Evolutionary conservation across 2,797 vertebrate species (phyloP).

Genomic region (Bufotes viridis): DNA sequence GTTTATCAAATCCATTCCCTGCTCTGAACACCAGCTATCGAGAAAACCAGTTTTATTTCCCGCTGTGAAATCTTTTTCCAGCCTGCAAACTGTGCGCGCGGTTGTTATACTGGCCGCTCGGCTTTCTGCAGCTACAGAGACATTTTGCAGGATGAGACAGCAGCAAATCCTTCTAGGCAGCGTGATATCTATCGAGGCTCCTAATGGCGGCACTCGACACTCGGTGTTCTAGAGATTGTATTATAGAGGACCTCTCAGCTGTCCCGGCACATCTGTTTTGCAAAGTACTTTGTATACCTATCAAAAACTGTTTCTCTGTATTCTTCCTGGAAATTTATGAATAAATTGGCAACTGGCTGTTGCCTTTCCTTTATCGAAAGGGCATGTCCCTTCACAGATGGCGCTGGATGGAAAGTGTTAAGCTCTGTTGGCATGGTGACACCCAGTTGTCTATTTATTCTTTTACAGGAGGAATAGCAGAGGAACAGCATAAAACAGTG

Average conservation of each 20-base stretch:
- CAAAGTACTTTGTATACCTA: too few relatives aligned
- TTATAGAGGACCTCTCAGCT: background rate
- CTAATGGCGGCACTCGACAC: background rate
- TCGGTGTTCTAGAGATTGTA: background rate
- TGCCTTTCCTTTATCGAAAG: too few relatives aligned
- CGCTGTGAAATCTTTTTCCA: constrained; percentile 28
- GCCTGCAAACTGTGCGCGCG: background rate
- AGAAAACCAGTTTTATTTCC: constrained; percentile 33
- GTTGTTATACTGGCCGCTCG: background rate
- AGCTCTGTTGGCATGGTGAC: too few relatives aligned
- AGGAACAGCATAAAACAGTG: too few relatives aligned
- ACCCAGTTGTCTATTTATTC: too few relatives aligned
- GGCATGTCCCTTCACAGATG: too few relatives aligned
- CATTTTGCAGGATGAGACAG: background rate
- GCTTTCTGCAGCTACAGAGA: constrained; percentile 1
- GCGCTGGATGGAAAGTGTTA: too few relatives aligned
- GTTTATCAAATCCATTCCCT: constrained; percentile 50
- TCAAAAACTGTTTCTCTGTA: too few relatives aligned
- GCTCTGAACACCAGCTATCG: constrained; percentile 23
- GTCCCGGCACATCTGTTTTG: too few relatives aligned
- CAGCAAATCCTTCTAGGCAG: background rate
- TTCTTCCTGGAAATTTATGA: too few relatives aligned
- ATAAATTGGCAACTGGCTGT: too few relatives aligned
- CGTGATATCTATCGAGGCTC: background rate
- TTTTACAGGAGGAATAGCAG: too few relatives aligned